phyloP scores from a whole-genome alignment of 2,888 invertebrate species.

The Chrysotoxum bicinctum region DNA sequence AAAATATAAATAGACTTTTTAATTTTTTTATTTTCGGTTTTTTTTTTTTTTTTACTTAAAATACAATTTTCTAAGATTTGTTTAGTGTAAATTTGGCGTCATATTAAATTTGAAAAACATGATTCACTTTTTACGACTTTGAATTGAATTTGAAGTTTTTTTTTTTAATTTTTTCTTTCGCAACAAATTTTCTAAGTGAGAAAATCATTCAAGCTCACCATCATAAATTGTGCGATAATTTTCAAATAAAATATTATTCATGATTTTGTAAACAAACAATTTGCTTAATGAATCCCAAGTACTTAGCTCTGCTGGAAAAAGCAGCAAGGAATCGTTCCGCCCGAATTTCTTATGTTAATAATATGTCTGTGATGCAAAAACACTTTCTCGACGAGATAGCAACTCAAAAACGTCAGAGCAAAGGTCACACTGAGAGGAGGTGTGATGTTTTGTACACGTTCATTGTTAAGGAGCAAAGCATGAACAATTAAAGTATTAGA shows the following conservation, averaged over 20 bases:
- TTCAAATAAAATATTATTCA: constrained; percentile 15
- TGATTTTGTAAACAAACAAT: constrained; percentile 41
- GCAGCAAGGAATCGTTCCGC: constrained; percentile 14
- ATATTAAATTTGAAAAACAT: too few species aligned
- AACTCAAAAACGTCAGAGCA: constrained; percentile 10
- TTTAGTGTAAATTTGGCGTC: too few species aligned
- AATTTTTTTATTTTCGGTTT: too few species aligned
- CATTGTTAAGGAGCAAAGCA: constrained; percentile 51
- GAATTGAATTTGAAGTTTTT: too few species aligned
- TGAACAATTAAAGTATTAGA: constrained; percentile 55
- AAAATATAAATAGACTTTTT: too few species aligned
- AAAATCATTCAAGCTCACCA: background rate
- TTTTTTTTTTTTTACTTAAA: too few species aligned
- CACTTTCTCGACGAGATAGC: background rate
- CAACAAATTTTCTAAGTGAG: background rate
- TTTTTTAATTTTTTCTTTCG: too few species aligned
- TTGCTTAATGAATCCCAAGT: constrained; percentile 46
- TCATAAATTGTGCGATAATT: background rate
- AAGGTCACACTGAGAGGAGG: constrained; percentile 57
- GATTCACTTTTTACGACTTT: too few species aligned
- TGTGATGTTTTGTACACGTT: constrained; percentile 52
- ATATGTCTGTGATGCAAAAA: constrained; percentile 9
- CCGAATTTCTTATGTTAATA: constrained; percentile 24
- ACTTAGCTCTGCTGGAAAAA: constrained; percentile 23
- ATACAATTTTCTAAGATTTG: too few species aligned